Evolutionary conservation across 2,113 vertebrate genomes (phyloP).

Genomic region (Apaloderma vittatum): DNA sequence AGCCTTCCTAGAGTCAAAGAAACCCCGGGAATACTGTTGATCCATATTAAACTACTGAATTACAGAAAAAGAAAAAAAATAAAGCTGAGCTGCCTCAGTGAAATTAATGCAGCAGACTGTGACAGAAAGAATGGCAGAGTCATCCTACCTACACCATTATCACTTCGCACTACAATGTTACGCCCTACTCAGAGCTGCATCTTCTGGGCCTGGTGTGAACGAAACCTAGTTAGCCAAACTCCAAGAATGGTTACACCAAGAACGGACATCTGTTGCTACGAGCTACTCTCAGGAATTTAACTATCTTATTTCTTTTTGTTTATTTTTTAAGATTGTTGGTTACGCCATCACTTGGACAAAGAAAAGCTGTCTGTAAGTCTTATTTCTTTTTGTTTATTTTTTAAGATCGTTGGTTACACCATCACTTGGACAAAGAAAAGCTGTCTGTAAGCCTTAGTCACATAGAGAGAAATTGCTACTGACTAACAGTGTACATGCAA

Average conservation of each 20-base stretch:
- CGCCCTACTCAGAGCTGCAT: neutral
- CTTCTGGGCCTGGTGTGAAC: neutral
- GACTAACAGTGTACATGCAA: neutral
- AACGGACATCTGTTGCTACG: neutral
- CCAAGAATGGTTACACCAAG: neutral
- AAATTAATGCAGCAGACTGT: neutral
- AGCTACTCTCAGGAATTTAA: too few species aligned
- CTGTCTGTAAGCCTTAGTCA: neutral
- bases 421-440: neutral
- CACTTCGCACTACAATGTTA: neutral
- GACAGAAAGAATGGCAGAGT: neutral
- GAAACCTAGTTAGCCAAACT: neutral
- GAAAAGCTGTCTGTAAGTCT: neutral
- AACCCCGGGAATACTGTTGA: neutral
- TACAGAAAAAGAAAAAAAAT: neutral
- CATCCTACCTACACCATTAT: neutral
- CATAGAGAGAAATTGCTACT: rapidly evolving
- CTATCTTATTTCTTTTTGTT: too few species aligned
- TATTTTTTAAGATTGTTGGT: too few species aligned
- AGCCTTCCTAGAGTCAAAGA: neutral
- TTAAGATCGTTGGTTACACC: neutral
- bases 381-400: neutral
- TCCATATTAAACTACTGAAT: neutral
- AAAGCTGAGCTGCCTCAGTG: neutral
- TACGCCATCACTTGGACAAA: too few species aligned